These are phyloP conservation scores for Amblyteles armatorius DNA, from an alignment of 2,888 invertebrate species.

Conservation along the genomic window DNA sequence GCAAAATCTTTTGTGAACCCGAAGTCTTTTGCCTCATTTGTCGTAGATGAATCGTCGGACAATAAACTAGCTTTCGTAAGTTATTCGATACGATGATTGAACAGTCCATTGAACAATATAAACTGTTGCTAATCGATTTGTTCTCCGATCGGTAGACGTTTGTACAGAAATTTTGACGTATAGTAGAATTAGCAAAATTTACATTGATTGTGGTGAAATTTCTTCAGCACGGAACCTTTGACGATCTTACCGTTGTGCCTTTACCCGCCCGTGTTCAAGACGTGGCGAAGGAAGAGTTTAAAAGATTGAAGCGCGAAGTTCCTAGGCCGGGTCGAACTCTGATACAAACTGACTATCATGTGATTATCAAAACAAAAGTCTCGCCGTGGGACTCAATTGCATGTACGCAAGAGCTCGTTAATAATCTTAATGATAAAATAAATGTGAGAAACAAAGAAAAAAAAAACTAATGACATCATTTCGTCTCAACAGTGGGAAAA, in stretches of 20 bases:
- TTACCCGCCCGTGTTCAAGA: constrained; percentile 10
- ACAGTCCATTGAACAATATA: not conserved
- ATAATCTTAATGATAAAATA: not conserved
- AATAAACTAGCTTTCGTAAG: constrained; percentile 1
- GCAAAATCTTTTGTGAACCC: not conserved
- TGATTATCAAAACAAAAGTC: constrained; percentile 9
- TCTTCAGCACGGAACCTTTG: constrained; percentile 16
- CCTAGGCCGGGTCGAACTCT: not conserved
- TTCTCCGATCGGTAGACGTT: not conserved
- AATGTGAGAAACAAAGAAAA: not conserved
- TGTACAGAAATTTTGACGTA: not conserved
- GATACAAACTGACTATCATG: constrained; percentile 1
- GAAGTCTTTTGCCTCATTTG: not conserved
- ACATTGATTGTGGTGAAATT: not conserved
- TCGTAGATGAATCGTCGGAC: not conserved
- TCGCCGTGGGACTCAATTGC: not conserved
- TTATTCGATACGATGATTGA: not conserved
- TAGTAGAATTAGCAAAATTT: not conserved
- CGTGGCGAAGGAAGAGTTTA: not conserved
- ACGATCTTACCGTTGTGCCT: constrained; percentile 1
- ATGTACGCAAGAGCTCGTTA: not conserved
- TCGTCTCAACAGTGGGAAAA: not conserved
- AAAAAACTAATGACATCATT: not conserved
- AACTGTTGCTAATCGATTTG: not conserved
- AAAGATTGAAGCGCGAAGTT: not conserved